These are phyloP conservation scores for Arvicanthis niloticus DNA, from an alignment of 2,113 vertebrate genomes.

Conservation along the genomic window DNA sequence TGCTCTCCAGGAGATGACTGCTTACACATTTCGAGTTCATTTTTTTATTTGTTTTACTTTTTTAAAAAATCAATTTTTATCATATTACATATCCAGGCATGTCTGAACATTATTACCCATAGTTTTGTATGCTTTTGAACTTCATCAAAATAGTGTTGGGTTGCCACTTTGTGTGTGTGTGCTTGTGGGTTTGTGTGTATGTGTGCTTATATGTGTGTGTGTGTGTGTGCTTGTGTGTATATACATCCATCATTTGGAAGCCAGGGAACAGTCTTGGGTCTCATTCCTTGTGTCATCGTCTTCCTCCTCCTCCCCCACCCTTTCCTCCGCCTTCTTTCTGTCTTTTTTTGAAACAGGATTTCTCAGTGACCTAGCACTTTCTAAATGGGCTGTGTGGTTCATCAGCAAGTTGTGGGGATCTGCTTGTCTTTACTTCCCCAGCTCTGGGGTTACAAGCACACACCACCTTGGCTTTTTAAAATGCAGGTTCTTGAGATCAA, in stretches of 20 bases:
- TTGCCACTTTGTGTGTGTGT: neutral
- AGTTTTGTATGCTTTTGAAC: conserved; percentile 12
- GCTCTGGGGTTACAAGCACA: neutral
- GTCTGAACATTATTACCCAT: conserved; percentile 3
- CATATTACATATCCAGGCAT: neutral
- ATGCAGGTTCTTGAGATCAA: neutral
- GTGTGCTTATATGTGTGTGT: neutral
- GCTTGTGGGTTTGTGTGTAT: neutral
- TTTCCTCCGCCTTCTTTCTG: neutral
- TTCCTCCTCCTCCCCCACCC: too few relatives aligned
- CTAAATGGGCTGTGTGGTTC: neutral
- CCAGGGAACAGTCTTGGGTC: neutral
- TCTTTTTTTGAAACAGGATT: neutral
- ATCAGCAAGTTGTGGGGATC: too few relatives aligned
- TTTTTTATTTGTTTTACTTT: neutral
- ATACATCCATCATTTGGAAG: neutral
- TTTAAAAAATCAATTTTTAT: neutral
- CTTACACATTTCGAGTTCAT: neutral
- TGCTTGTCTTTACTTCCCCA: too few relatives aligned
- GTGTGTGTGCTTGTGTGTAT: neutral
- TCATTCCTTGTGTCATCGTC: neutral
- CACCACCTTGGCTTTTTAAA: neutral
- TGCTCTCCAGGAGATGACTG: neutral
- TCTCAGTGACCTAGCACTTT: neutral
- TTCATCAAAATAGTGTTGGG: conserved; percentile 12